Evolutionary conservation across 2,888 invertebrate genomes (phyloP).

Genomic region (Lasioglossum vierecki): DNA sequence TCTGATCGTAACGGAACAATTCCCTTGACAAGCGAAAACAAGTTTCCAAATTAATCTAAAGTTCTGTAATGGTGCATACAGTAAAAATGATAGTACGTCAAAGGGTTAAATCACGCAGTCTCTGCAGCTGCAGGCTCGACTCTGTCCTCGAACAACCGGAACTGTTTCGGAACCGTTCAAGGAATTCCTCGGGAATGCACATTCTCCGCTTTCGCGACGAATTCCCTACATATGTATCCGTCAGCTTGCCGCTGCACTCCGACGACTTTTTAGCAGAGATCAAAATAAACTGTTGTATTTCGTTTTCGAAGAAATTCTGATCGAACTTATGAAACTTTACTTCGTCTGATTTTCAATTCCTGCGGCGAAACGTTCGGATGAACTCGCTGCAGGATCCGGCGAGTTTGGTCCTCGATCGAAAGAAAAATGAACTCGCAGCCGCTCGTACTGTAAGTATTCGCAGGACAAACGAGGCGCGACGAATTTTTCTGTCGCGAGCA

Average conservation of each 20-base stretch:
- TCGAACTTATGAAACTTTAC: not conserved
- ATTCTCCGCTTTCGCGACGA: slow-evolving; percentile 50
- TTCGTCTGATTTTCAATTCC: not conserved
- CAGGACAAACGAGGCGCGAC: not conserved
- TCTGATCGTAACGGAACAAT: not conserved
- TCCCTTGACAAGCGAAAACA: not conserved
- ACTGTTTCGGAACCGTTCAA: slow-evolving; percentile 52
- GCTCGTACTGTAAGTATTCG: not conserved
- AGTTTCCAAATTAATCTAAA: not conserved
- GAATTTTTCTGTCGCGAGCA: not conserved
- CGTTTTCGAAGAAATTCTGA: not conserved
- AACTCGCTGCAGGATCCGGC: not conserved
- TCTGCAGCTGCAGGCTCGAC: slow-evolving; percentile 1
- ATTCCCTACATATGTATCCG: slow-evolving; percentile 61
- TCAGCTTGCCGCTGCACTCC: slow-evolving; percentile 29
- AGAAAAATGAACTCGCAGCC: not conserved
- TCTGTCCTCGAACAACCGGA: slow-evolving; percentile 25
- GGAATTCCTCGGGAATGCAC: slow-evolving; percentile 58
- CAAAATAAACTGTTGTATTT: not conserved
- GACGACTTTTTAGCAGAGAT: not conserved
- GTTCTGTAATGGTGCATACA: not conserved
- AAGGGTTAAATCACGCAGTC: slow-evolving; percentile 40
- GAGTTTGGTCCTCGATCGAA: not conserved
- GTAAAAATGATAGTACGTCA: not conserved
- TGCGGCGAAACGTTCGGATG: not conserved